A percentile compares a stretch with the other conserved stretches of the same genome.
Evolutionary conservation across 35 echinoderm and acorn worm genomes (phyloP).

Genomic region (Ophiothrix spiculata): DNA sequence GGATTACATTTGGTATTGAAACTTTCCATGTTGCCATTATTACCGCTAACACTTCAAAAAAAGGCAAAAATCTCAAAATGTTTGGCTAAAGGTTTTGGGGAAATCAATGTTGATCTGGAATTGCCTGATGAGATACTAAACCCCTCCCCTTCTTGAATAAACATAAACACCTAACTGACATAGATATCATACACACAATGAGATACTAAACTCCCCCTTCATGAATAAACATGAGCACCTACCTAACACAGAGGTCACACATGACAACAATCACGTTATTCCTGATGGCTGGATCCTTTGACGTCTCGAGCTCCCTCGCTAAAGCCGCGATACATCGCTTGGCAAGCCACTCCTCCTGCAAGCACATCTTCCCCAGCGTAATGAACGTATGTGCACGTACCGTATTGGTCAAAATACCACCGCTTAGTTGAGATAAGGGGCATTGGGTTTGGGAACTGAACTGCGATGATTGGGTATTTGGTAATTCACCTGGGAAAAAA

Average conservation of each 20-base stretch:
- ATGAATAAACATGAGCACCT: too few species aligned
- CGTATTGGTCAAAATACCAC: slow-evolving; percentile 55
- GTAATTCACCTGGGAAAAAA: slow-evolving; percentile 26
- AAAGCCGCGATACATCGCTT: slow-evolving; percentile 86
- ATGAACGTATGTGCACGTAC: slow-evolving; percentile 78
- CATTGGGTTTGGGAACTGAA: slow-evolving; percentile 50
- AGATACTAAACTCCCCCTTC: not conserved
- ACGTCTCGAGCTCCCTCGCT: slow-evolving; percentile 82
- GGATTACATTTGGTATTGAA: too few species aligned
- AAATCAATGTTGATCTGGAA: too few species aligned
- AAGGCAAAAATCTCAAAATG: too few species aligned
- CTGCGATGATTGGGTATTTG: slow-evolving; percentile 48
- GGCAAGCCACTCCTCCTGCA: slow-evolving; percentile 80
- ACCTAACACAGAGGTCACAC: slow-evolving; percentile 95
- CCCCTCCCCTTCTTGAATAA: too few species aligned
- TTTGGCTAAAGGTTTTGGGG: too few species aligned
- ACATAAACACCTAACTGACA: too few species aligned
- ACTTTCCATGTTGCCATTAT: too few species aligned
- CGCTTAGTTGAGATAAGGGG: slow-evolving; percentile 66
- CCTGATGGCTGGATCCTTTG: slow-evolving; percentile 54
- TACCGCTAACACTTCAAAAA: too few species aligned
- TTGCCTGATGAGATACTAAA: too few species aligned
- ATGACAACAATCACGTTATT: slow-evolving; percentile 94
- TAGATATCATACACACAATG: not conserved
- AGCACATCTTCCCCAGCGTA: slow-evolving; percentile 90